A percentile compares a stretch with the other conserved stretches of the same genome.
These are phyloP conservation scores for Synanthedon myopaeformis DNA, from an alignment of 2,888 invertebrate species.

Conservation along the genomic window DNA sequence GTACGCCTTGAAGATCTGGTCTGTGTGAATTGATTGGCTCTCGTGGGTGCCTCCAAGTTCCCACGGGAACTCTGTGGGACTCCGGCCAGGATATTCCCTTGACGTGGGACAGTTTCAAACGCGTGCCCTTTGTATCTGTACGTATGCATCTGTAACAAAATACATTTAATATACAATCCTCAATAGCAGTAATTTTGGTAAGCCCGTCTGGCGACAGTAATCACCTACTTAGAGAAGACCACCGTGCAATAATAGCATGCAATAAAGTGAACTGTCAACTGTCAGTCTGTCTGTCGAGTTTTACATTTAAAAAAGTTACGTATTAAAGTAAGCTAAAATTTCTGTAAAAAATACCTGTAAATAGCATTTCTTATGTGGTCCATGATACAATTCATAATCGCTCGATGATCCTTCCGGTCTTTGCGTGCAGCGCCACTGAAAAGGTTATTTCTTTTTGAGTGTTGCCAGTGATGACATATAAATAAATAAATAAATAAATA, in stretches of 20 bases:
- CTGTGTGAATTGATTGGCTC: constrained; percentile 48
- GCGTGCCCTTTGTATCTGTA: constrained; percentile 42
- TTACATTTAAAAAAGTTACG: no score
- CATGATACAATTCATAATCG: constrained; percentile 61
- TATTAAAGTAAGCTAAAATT: no score
- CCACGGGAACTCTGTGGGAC: constrained; percentile 20
- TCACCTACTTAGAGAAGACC: neutral
- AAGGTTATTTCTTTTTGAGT: neutral
- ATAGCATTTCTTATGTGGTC: constrained; percentile 60
- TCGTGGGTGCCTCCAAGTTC: constrained; percentile 30
- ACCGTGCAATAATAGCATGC: neutral
- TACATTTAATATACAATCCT: neutral
- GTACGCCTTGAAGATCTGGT: constrained; percentile 54
- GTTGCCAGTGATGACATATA: no score
- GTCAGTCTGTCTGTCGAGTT: no score
- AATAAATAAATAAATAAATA: no score
- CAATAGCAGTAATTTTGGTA: neutral
- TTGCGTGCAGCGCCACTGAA: constrained; percentile 53
- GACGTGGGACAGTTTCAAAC: constrained; percentile 10
- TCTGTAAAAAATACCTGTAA: constrained; percentile 34
- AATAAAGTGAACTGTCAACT: no score
- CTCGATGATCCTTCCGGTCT: constrained; percentile 60
- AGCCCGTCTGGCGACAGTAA: no score
- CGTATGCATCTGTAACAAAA: constrained; percentile 38
- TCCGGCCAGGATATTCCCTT: neutral